Conservation (phyloP, 2,888 invertebrate genomes). For the Andrena flavipes region DNA sequence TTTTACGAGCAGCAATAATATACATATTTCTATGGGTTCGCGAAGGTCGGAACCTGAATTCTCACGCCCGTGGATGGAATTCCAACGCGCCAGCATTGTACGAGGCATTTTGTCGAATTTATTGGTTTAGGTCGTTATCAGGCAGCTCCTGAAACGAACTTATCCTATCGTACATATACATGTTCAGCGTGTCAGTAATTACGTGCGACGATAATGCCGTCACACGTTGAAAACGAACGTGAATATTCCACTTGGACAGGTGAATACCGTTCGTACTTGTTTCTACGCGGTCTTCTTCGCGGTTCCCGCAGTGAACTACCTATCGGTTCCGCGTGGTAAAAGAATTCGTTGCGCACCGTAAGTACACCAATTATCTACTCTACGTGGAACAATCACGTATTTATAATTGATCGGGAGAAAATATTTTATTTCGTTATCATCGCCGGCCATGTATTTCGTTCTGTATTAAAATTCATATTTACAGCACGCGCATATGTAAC, state of each 20-base stretch:
- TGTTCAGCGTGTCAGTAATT: slow-evolving; percentile 78
- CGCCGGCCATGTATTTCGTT: neutral
- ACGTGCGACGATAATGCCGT: slow-evolving; percentile 75
- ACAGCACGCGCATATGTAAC: neutral
- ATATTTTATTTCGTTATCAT: slow-evolving; percentile 14
- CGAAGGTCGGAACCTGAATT: slow-evolving; percentile 40
- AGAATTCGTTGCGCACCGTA: slow-evolving; percentile 17
- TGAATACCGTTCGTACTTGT: slow-evolving; percentile 70
- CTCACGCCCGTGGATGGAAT: slow-evolving; percentile 6
- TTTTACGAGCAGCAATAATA: slow-evolving; percentile 4
- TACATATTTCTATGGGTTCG: slow-evolving; percentile 4
- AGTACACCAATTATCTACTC: slow-evolving; percentile 31
- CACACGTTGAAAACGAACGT: slow-evolving; percentile 75
- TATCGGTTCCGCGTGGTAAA: slow-evolving; percentile 1
- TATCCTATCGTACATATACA: slow-evolving; percentile 75
- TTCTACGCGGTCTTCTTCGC: slow-evolving; percentile 33
- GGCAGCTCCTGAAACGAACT: slow-evolving; percentile 75
- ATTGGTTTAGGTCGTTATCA: slow-evolving; percentile 75
- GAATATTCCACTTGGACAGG: slow-evolving; percentile 81
- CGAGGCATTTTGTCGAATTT: slow-evolving; percentile 63
- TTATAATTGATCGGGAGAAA: slow-evolving; percentile 20
- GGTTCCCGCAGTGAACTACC: slow-evolving; percentile 25
- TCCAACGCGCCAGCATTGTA: slow-evolving; percentile 47
- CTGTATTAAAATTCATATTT: neutral
- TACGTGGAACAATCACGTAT: slow-evolving; percentile 23